Percentiles rank a stretch among this genome's conserved stretches.
These are phyloP conservation scores for Conistra vaccinii DNA, from an alignment of 2,888 invertebrate genomes.

Conservation along the genomic window DNA sequence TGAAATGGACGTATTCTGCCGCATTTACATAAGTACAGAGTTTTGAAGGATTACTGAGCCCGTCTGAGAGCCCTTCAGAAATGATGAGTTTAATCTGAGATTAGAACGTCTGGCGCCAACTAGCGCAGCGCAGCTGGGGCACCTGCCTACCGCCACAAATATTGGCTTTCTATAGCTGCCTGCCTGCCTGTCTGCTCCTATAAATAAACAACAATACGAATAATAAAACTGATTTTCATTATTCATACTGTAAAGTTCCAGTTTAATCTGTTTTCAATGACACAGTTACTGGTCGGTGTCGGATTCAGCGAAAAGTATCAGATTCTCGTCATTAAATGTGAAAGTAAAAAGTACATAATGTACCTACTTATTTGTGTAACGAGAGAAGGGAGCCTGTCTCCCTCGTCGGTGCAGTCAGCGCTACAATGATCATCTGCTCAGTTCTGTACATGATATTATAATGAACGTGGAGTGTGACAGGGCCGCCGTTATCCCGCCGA, in stretches of 20 bases:
- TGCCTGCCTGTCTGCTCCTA: conserved; percentile 13
- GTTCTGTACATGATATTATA: conserved; percentile 36
- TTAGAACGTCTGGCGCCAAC: conserved; percentile 54
- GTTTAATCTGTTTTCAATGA: conserved; percentile 26
- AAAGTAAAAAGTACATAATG: conserved; percentile 27
- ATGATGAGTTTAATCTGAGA: conserved; percentile 60
- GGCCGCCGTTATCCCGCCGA: conserved; percentile 53
- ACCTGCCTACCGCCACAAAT: conserved; percentile 8
- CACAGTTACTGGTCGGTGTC: background rate
- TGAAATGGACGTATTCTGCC: conserved; percentile 30
- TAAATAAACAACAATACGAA: conserved; percentile 46
- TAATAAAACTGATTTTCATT: conserved; percentile 20
- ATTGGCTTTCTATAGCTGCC: conserved; percentile 34
- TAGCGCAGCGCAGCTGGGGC: conserved; percentile 52
- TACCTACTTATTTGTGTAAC: conserved; percentile 11
- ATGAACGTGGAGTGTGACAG: conserved; percentile 55
- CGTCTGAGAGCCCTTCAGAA: conserved; percentile 47
- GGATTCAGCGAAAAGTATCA: conserved; percentile 23
- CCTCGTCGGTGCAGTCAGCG: conserved; percentile 11
- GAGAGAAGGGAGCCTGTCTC: conserved; percentile 36
- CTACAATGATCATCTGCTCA: conserved; percentile 33
- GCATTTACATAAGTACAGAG: conserved; percentile 53
- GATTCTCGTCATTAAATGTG: conserved; percentile 35
- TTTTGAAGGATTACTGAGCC: conserved; percentile 54
- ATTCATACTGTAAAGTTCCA: conserved; percentile 20